These are phyloP conservation scores for Aporophyla lueneburgensis DNA, from an alignment of 2,888 invertebrate species.

Conservation along the genomic window DNA sequence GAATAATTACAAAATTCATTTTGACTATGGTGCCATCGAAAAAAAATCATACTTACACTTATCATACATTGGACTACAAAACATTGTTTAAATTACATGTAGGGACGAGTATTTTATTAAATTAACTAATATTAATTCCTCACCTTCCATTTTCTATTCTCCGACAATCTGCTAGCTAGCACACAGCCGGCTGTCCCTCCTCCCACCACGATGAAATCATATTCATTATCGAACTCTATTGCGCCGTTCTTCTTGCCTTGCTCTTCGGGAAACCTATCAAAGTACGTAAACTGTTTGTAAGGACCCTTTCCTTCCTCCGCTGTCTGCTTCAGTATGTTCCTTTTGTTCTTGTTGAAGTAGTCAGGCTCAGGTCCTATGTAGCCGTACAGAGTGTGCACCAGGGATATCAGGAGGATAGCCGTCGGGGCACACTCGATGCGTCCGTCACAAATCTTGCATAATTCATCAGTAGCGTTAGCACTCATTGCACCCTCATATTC, in stretches of 20 bases:
- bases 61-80: background rate
- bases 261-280: constrained; percentile 57
- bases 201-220: constrained; percentile 85
- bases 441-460: constrained; percentile 87
- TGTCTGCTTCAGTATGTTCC: constrained; percentile 22
- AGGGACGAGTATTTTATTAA: too few species aligned
- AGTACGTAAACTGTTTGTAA: constrained; percentile 61
- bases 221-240: constrained; percentile 67
- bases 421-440: constrained; percentile 87
- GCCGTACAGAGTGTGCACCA: constrained; percentile 86
- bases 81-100: background rate
- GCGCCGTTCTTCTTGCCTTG: constrained; percentile 41
- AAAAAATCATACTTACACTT: background rate
- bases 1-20: background rate
- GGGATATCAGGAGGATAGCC: constrained; percentile 84
- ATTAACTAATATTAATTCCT: background rate
- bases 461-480: constrained; percentile 83
- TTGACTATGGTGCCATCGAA: too few species aligned
- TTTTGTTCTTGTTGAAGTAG: constrained; percentile 79
- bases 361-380: constrained; percentile 83
- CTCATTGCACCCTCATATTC: constrained; percentile 84
- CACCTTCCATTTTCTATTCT: constrained; percentile 87
- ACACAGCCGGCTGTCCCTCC: constrained; percentile 88
- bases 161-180: constrained; percentile 85
- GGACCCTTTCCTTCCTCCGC: constrained; percentile 32